These are phyloP conservation scores for Nomia melanderi DNA, from an alignment of 1,140 invertebrate genomes.

Conservation along the genomic window DNA sequence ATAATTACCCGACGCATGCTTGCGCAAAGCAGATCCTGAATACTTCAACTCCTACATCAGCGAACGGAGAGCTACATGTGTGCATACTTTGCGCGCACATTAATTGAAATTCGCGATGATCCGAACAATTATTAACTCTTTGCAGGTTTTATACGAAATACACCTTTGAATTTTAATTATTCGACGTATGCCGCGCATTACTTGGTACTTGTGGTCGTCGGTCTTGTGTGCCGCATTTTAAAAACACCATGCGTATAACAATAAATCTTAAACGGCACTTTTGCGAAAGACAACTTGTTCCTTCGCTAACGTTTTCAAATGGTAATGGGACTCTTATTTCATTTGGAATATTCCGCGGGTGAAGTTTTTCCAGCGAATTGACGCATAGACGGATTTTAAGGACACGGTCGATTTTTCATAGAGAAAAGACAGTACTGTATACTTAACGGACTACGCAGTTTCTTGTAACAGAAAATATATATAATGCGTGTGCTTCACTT, in stretches of 20 bases:
- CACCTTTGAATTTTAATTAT: neutral
- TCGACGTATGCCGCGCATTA: neutral
- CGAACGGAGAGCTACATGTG: neutral
- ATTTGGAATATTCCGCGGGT: neutral
- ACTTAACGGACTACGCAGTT: too few species aligned
- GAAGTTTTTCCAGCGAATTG: neutral
- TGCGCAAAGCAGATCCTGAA: neutral
- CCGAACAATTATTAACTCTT: neutral
- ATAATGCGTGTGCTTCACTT: constrained; percentile 3
- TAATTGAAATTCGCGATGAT: neutral
- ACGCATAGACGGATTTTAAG: neutral
- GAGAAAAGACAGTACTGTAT: too few species aligned
- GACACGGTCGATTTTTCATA: too few species aligned
- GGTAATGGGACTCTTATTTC: neutral
- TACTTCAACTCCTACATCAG: neutral
- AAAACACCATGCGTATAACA: neutral
- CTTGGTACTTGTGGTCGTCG: neutral
- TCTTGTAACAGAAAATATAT: neutral
- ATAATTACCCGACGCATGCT: neutral
- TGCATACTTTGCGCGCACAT: neutral
- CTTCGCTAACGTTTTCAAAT: neutral
- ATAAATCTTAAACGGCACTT: neutral
- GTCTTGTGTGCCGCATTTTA: neutral
- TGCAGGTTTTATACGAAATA: neutral
- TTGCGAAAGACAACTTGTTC: neutral